These are phyloP conservation scores for Chelonoidis abingdonii DNA, from an alignment of 2,113 vertebrate genomes.

Conservation along the genomic window DNA sequence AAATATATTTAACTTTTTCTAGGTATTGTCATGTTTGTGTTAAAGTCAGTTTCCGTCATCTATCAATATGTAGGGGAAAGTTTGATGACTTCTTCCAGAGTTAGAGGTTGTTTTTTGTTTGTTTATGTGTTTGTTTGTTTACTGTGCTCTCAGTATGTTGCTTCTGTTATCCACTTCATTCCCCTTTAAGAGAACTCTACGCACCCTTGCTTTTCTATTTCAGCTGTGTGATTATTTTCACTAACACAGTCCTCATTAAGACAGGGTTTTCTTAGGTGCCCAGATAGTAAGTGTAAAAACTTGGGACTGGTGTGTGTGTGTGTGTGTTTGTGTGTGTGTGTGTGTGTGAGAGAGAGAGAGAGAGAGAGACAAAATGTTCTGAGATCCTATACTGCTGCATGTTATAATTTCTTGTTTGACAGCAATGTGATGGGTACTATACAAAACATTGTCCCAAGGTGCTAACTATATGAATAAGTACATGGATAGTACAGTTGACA, in stretches of 20 bases:
- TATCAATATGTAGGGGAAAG: neutral
- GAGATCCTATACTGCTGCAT: neutral
- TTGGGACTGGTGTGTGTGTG: neutral
- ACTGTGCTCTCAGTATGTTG: neutral
- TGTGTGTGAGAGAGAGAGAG: too few relatives aligned
- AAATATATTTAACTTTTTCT: neutral
- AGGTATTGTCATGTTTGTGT: neutral
- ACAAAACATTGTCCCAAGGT: neutral
- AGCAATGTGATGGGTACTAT: neutral
- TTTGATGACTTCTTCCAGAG: neutral
- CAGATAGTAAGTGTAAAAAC: too few relatives aligned
- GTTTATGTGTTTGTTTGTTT: neutral
- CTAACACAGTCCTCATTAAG: slow-evolving; percentile 21
- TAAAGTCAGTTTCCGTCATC: neutral
- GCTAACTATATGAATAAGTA: neutral
- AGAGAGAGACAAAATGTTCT: neutral
- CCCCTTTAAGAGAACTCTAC: slow-evolving; percentile 9
- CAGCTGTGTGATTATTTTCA: slow-evolving; percentile 24
- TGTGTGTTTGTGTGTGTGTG: too few relatives aligned
- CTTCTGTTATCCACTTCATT: slow-evolving; percentile 40
- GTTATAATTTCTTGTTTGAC: neutral
- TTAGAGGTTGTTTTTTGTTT: neutral
- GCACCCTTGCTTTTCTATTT: slow-evolving; percentile 15
- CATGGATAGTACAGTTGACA: neutral
- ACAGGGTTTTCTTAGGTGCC: neutral